Base-by-base conservation (phyloP, 2,888 invertebrate species). In the Xestoiulus laeticollis region DNA sequence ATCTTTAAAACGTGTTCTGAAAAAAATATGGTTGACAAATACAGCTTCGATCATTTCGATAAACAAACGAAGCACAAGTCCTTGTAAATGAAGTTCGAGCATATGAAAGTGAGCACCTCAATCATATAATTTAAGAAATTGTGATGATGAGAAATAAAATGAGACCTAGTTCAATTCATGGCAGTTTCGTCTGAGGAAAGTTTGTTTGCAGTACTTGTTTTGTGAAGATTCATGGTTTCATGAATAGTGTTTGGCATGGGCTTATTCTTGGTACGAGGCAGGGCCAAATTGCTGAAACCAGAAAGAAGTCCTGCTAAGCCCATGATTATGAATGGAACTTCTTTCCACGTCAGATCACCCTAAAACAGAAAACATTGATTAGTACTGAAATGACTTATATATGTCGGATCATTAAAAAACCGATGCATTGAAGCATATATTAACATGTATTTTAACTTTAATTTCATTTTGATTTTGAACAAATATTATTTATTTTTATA, bases 171-270 rank as follows among this genome's bases (percentile, higher is more conserved):
- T 53, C n/a, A 53, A n/a, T 19, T 53, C 19, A 53, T 53, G 19
- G 2, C 53, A 53, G 16, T n/a, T n/a, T 53, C 53, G 4, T 53
- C 19, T 0, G 53, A 19, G 5, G 53, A 4, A 19, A 53, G 53
- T 53, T 53, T 53, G 16, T 19, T n/a, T 19, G 1, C n/a, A 53
- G 53, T 4, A 19, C 0, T 1, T 30, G n/a, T 30, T 83, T 83
- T 83, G 33, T 86, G 86, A 38, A 86, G 53, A 22, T 26, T 26
- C 30, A 86, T 48, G 30, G 86, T 86, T 16, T 86, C 86, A 10
- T 86, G 44, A 30, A 86, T 53, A 1, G 86, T 53, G 59, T 86
- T 86, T 14, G 86, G 86, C 86, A 86, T 86, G 10, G 53, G 86
- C 33, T 86, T 86, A n/a, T 53, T 30, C n/a, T 26, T 86, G 3